A percentile compares a stretch with the other conserved stretches of the same genome.
Evolutionary conservation across 2,113 vertebrate genomes (phyloP).

Genomic region (Trochalopteron elliotii): DNA sequence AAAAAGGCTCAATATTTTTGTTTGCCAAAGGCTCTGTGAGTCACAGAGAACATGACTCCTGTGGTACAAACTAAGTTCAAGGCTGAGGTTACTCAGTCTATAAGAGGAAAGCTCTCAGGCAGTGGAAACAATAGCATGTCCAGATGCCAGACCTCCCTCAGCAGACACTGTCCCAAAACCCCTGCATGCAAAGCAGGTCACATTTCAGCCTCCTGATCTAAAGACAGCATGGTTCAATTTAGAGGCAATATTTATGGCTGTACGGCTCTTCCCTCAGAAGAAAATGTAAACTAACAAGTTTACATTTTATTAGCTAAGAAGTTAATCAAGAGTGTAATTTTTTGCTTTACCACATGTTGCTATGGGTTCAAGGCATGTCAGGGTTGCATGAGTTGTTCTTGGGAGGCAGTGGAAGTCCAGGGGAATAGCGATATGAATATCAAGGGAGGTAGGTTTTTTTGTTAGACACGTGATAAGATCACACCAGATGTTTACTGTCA

Average conservation of each 20-base stretch:
- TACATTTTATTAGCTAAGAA: background rate
- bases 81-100: conserved; percentile 22
- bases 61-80: conserved; percentile 44
- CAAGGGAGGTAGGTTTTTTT: background rate
- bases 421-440: background rate
- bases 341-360: background rate
- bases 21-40: conserved; percentile 27
- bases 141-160: conserved; percentile 37
- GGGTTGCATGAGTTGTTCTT: background rate
- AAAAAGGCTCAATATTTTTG: background rate
- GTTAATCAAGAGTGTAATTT: background rate
- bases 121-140: conserved; percentile 5
- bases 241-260: background rate
- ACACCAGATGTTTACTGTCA: conserved; percentile 7
- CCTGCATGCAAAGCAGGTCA: background rate
- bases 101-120: conserved; percentile 53
- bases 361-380: background rate
- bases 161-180: background rate
- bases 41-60: conserved; percentile 39
- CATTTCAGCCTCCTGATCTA: background rate
- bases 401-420: background rate
- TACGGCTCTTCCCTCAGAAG: background rate
- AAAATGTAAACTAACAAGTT: background rate
- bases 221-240: background rate
- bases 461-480: background rate